A percentile compares a stretch with the other conserved stretches of the same genome.
These are phyloP conservation scores for Syndactyla subalaris DNA, from an alignment of 2,797 vertebrate species.

Conservation along the genomic window DNA sequence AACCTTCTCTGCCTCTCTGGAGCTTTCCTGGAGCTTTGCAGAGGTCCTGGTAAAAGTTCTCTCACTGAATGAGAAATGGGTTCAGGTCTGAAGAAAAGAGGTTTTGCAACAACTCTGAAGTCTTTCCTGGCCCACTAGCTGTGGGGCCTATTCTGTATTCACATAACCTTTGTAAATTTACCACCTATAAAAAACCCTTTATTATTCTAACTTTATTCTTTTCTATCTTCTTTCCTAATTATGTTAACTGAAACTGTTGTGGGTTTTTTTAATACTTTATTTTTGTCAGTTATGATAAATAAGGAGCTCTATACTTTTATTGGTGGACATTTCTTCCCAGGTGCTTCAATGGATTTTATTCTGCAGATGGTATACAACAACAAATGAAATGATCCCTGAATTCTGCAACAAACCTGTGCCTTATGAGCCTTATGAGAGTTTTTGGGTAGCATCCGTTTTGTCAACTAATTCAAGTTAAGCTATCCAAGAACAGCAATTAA, in stretches of 20 bases:
- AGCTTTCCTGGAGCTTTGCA: neutral
- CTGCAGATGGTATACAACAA: neutral
- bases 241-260: neutral
- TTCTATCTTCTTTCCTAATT: neutral
- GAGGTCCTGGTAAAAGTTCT: neutral
- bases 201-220: neutral
- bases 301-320: fast-evolving
- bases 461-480: neutral
- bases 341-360: neutral
- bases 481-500: neutral
- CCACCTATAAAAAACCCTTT: neutral
- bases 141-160: neutral
- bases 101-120: neutral
- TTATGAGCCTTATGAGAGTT: neutral
- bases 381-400: neutral
- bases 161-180: neutral
- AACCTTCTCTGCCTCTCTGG: fast-evolving
- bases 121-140: neutral
- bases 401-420: fast-evolving
- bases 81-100: neutral
- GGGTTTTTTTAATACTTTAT: neutral
- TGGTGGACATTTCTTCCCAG: neutral
- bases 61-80: neutral
- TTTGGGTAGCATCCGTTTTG: neutral
- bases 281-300: neutral